Conservation (phyloP, 1,140 invertebrate species). For the Listronotus bonariensis region DNA sequence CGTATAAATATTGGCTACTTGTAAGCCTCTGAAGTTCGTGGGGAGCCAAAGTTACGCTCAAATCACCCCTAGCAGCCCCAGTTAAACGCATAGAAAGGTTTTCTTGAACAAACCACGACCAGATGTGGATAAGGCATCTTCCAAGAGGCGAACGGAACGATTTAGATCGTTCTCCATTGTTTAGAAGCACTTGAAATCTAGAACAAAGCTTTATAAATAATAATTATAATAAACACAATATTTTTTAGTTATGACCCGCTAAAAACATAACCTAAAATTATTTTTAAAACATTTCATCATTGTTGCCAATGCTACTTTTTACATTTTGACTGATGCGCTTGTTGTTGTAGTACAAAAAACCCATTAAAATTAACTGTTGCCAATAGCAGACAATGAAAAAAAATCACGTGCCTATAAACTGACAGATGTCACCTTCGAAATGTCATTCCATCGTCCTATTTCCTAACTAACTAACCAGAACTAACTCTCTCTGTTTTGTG, state of each 20-base stretch:
- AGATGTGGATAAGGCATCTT: conserved; percentile 47
- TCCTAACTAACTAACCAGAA: too few species aligned
- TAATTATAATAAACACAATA: too few species aligned
- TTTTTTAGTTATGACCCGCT: too few species aligned
- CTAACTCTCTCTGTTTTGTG: too few species aligned
- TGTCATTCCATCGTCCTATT: conserved; percentile 23
- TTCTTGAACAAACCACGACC: conserved; percentile 45
- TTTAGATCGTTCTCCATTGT: conserved; percentile 52
- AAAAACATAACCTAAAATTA: too few species aligned
- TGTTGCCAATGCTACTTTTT: background rate
- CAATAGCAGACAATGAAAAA: background rate
- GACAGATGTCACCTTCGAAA: conserved; percentile 17
- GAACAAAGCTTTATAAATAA: too few species aligned
- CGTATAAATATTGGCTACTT: conserved; percentile 34
- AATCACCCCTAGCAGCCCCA: conserved; percentile 29
- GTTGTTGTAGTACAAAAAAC: too few species aligned
- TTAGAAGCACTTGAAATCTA: too few species aligned
- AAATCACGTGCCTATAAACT: conserved; percentile 6
- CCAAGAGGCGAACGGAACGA: conserved; percentile 49
- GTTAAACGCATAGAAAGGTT: conserved; percentile 17
- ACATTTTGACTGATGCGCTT: too few species aligned
- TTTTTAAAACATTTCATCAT: too few species aligned
- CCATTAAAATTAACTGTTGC: background rate
- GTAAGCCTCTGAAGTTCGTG: conserved; percentile 52
- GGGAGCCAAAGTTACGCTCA: conserved; percentile 49